Evolutionary conservation across 1,140 invertebrate species (phyloP).

Genomic region (Trichomalopsis sarcophagae): DNA sequence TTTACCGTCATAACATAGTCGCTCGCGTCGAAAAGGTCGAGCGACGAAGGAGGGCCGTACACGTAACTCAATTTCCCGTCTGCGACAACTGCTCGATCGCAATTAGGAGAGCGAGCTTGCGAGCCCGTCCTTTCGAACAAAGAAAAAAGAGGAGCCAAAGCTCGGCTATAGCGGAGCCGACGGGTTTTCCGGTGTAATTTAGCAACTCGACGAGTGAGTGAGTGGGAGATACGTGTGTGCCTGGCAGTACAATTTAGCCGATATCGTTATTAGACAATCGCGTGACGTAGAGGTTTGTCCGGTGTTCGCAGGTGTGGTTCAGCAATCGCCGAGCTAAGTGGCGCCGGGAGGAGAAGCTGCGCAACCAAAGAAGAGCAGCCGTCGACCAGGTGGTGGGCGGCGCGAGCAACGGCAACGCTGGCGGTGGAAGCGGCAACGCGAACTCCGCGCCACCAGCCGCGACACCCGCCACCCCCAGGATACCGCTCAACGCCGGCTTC

Average conservation of each 20-base stretch:
- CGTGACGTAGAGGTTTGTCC: neutral
- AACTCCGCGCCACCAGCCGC: conserved; percentile 78
- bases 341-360: conserved; percentile 97
- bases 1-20: too few species aligned
- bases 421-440: conserved; percentile 71
- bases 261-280: neutral
- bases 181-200: neutral
- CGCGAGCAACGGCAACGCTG: conserved; percentile 69
- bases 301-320: conserved; percentile 92
- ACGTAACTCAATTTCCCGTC: too few species aligned
- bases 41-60: too few species aligned
- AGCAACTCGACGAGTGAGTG: neutral
- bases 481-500: conserved; percentile 91
- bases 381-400: conserved; percentile 75
- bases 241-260: neutral
- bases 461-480: conserved; percentile 78
- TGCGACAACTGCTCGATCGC: too few species aligned
- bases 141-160: too few species aligned
- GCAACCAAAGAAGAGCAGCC: conserved; percentile 87
- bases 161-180: too few species aligned
- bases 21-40: too few species aligned
- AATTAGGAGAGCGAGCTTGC: too few species aligned
- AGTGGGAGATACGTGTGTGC: neutral
- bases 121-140: too few species aligned
- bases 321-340: conserved; percentile 98